Percentiles rank a stretch among this genome's conserved stretches.
Conservation (phyloP, 1,140 invertebrate species). For the Aphelinus atriplicis region DNA sequence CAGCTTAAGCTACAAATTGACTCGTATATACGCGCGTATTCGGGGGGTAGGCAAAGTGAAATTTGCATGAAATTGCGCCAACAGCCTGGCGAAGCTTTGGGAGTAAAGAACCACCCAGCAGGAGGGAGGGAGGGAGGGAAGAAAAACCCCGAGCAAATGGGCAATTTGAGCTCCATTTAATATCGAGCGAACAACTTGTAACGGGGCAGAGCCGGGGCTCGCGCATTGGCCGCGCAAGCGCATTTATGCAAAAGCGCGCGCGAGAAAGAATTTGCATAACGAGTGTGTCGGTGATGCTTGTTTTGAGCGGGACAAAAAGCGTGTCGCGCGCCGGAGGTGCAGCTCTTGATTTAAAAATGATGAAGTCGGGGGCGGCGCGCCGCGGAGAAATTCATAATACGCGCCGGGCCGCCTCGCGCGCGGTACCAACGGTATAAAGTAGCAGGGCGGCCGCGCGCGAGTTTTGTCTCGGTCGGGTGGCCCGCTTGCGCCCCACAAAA, state of each 20-base stretch:
- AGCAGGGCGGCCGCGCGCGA: background rate
- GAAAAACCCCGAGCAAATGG: slow-evolving; percentile 31
- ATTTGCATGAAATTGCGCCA: slow-evolving; percentile 14
- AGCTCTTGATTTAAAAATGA: slow-evolving; percentile 35
- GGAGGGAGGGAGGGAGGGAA: background rate
- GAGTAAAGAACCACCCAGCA: background rate
- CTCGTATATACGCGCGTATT: background rate
- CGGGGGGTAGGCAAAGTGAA: background rate
- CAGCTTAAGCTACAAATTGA: background rate
- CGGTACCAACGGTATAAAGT: background rate
- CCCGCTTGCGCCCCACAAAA: slow-evolving; percentile 9
- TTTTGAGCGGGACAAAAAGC: background rate
- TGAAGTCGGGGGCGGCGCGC: background rate
- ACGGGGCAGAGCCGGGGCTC: background rate
- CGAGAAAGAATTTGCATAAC: slow-evolving; percentile 30
- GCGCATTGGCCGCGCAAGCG: background rate
- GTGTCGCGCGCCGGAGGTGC: background rate
- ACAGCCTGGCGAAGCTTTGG: background rate
- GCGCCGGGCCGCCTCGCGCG: background rate
- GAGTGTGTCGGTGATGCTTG: slow-evolving; percentile 20
- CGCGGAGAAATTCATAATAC: background rate
- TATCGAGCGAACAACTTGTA: slow-evolving; percentile 27
- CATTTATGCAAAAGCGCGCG: slow-evolving; percentile 14
- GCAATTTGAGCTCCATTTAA: slow-evolving; percentile 34
- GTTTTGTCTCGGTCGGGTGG: slow-evolving; percentile 1